phyloP scores from a whole-genome alignment of 2,797 vertebrate species.

The Urocyon cinereoargenteus region DNA sequence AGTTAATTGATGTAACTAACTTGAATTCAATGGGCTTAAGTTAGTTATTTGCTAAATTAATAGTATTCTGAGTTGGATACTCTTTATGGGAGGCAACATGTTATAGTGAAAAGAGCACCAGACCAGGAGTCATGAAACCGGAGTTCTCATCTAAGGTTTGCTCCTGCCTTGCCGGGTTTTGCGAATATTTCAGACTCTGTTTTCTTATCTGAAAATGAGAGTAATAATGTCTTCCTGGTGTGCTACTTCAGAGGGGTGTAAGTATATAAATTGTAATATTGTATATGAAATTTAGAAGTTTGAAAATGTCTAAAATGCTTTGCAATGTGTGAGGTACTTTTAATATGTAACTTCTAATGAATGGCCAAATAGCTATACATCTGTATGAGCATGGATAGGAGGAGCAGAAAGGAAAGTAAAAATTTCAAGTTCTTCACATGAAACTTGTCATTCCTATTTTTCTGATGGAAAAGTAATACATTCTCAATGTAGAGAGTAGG shows the following conservation, averaged over 20 bases:
- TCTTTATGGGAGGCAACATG: conserved; percentile 24
- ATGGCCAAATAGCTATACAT: not conserved
- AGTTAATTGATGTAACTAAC: conserved; percentile 74
- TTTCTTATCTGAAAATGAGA: conserved; percentile 49
- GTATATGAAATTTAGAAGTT: conserved; percentile 32
- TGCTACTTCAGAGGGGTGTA: not conserved
- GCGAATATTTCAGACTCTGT: conserved; percentile 39
- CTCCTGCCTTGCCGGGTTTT: not conserved
- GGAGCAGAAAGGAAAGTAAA: not conserved
- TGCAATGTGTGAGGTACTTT: not conserved
- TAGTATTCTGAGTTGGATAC: conserved; percentile 43
- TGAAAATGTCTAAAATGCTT: conserved; percentile 22
- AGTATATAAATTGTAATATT: conserved; percentile 17
- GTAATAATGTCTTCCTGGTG: conserved; percentile 4
- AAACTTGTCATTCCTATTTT: not conserved
- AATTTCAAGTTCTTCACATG: not conserved
- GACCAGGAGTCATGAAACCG: not conserved
- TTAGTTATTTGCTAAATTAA: conserved; percentile 74
- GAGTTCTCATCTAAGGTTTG: not conserved
- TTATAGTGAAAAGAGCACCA: conserved; percentile 11
- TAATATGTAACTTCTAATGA: not conserved
- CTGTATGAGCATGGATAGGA: not conserved
- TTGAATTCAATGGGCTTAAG: conserved; percentile 73
- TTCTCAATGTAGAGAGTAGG: not conserved
- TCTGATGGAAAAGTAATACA: not conserved